These are phyloP conservation scores for Trididemnum nubilum DNA, from an alignment of 23 tunicate genomes.

Conservation along the genomic window DNA sequence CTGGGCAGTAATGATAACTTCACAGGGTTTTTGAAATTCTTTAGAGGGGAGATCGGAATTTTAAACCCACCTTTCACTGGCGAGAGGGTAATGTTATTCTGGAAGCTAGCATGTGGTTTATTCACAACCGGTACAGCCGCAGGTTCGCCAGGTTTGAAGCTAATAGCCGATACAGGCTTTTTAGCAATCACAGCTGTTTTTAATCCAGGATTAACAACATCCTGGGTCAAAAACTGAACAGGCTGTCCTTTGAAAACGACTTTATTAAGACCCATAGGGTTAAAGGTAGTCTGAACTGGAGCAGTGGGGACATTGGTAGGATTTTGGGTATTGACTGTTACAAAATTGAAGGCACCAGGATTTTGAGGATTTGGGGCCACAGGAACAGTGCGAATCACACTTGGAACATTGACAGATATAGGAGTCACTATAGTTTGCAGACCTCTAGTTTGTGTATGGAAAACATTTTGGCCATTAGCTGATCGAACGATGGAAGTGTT, in stretches of 20 bases:
- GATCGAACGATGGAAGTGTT: neutral
- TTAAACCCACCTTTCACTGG: constrained; percentile 63
- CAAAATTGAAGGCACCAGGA: neutral
- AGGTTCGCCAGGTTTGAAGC: neutral
- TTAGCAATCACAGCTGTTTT: constrained; percentile 20
- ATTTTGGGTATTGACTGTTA: neutral
- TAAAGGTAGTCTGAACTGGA: neutral
- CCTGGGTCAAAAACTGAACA: constrained; percentile 43
- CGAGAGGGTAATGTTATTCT: constrained; percentile 40
- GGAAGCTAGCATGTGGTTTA: constrained; percentile 14
- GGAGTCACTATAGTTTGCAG: neutral
- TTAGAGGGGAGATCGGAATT: constrained; percentile 85
- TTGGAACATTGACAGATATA: neutral
- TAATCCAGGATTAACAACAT: constrained; percentile 13
- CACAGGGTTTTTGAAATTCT: constrained; percentile 45
- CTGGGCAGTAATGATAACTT: constrained; percentile 66
- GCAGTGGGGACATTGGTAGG: neutral
- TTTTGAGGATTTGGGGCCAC: neutral
- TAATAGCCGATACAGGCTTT: constrained; percentile 11
- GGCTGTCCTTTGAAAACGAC: constrained; percentile 32
- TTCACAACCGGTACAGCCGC: neutral
- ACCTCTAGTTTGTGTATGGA: neutral
- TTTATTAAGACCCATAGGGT: constrained; percentile 3
- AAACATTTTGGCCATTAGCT: neutral
- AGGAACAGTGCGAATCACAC: neutral